Percentiles rank a stretch among this genome's conserved stretches.
Evolutionary conservation across 2,888 invertebrate species (phyloP).

Genomic region (Folsomia candida): DNA sequence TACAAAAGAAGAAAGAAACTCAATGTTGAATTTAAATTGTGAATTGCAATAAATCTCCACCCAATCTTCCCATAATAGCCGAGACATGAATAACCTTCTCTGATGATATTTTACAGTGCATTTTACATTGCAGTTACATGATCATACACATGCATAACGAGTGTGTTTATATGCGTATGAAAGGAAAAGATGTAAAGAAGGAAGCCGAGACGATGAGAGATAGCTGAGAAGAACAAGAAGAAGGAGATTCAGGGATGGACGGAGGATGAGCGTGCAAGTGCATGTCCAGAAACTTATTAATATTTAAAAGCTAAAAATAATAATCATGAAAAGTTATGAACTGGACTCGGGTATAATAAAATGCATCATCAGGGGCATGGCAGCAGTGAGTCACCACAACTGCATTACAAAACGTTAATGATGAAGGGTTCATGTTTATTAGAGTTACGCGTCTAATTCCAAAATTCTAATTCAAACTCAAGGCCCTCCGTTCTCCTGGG

Average conservation of each 20-base stretch:
- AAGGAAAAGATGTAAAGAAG: background rate
- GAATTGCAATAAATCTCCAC: conserved; percentile 15
- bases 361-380: conserved; percentile 4
- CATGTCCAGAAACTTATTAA: conserved; percentile 2
- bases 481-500: background rate
- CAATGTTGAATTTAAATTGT: background rate
- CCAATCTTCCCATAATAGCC: conserved; percentile 14
- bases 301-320: conserved; percentile 21
- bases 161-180: too few species aligned
- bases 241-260: background rate
- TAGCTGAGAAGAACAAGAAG: background rate
- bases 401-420: too few species aligned
- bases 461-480: background rate
- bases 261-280: background rate
- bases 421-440: background rate
- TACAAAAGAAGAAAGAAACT: background rate
- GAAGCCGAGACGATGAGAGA: background rate
- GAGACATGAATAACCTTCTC: background rate
- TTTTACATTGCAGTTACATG: background rate
- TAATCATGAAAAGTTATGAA: conserved; percentile 18
- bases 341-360: background rate
- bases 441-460: background rate
- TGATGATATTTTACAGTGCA: background rate
- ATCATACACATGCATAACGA: background rate
- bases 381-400: too few species aligned